A percentile compares a stretch with the other conserved stretches of the same genome.
These are phyloP conservation scores for Polylopha cassiicola DNA, from an alignment of 2,888 invertebrate species.

Conservation along the genomic window DNA sequence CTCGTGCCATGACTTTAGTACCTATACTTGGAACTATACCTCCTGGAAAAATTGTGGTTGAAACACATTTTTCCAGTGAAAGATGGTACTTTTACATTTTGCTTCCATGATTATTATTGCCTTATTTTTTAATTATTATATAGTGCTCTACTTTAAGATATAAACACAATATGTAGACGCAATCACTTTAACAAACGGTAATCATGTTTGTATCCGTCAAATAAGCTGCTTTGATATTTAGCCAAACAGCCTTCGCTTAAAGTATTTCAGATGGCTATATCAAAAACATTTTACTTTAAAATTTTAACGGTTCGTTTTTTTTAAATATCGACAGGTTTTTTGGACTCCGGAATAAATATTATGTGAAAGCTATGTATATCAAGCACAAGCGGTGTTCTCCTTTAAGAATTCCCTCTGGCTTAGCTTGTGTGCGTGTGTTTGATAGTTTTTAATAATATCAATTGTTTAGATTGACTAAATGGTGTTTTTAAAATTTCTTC, in stretches of 20 bases:
- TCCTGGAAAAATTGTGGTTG: too few relatives aligned
- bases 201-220: too few relatives aligned
- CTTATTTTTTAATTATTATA: conserved; percentile 4
- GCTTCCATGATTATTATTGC: too few relatives aligned
- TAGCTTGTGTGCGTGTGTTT: conserved; percentile 54
- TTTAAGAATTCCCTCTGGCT: conserved; percentile 49
- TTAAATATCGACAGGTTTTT: conserved; percentile 38
- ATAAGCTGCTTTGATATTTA: too few relatives aligned
- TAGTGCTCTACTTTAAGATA: too few relatives aligned
- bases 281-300: neutral
- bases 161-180: too few relatives aligned
- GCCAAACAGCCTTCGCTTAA: too few relatives aligned
- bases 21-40: too few relatives aligned
- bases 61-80: neutral
- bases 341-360: conserved; percentile 49
- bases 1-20: too few relatives aligned
- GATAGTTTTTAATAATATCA: conserved; percentile 38
- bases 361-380: conserved; percentile 49
- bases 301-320: conserved; percentile 2
- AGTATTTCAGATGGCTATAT: neutral
- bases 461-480: conserved; percentile 40
- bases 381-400: conserved; percentile 58
- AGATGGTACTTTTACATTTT: neutral
- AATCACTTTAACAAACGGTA: too few relatives aligned
- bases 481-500: conserved; percentile 44